Evolutionary conservation across 2,113 vertebrate genomes (phyloP), one percentile per base, ranked within the genome.

Genomic region (Pantherophis guttatus): DNA sequence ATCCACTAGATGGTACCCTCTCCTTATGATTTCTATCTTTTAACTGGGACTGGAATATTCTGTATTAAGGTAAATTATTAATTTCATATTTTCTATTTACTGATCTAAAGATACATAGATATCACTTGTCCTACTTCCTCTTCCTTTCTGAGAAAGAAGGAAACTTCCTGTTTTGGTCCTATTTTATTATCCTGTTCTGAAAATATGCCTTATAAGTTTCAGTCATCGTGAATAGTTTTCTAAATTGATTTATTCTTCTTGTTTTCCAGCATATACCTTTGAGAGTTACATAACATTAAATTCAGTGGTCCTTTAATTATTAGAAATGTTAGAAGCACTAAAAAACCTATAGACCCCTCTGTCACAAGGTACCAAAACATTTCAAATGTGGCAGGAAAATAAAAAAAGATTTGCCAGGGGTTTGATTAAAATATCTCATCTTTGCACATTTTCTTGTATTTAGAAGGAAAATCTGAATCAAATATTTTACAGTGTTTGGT

Each of bases 1-100:
- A 95, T 97, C 92, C 98, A 95, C 97, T 94, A 98, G 98, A 95
- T 98, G 98, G 97, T 97, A 97, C 93, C 96, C 96, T 97, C 94
- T 92, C 90, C 95, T 96, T 94, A 94, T 93, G 92, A 90, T 97
- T 97, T 91, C 93, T 50, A 0, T 92, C 53, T 95, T 94, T 70
- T 91, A 65, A 95, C 44, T 90, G 94, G 9, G 86, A 90, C 86
- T 87, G 90, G 91, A 54, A 90, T 44, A 53, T 91, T 93, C 33
- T 94, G 91, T 59, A 44, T 0, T 3, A 90, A 91, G 88, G 88
- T 90, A 81, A 88, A 1, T 1, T 89, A 90, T 93, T 90, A 93
- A 58, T 62, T 95, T 97, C 91, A 92, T 94, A 90, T 62, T 90
- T 17, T 48, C 90, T 65, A 86, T 2, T 89, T 93, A 96, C 89